Conservation (phyloP, 2,113 vertebrate genomes). For the Eurystomus gularis region DNA sequence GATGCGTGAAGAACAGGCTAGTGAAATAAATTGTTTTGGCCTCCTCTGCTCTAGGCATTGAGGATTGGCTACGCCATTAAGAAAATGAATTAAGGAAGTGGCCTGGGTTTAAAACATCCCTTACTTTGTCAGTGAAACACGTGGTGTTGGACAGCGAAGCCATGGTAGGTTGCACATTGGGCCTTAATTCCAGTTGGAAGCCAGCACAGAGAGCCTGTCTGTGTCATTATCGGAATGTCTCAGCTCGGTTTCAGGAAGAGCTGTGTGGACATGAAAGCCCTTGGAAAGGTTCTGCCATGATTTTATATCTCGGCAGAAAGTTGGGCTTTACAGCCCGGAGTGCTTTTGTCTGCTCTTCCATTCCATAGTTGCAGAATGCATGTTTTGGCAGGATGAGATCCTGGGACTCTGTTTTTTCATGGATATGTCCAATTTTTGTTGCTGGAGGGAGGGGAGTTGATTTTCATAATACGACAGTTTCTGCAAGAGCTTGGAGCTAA, state of each 20-base stretch:
- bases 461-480: background rate
- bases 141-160: background rate
- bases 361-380: background rate
- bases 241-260: background rate
- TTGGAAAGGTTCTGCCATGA: fast-evolving
- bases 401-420: background rate
- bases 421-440: background rate
- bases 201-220: background rate
- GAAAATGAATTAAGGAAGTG: background rate
- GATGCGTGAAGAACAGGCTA: background rate
- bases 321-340: background rate
- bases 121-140: background rate
- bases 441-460: background rate
- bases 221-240: background rate
- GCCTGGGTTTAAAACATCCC: background rate
- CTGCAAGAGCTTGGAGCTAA: background rate
- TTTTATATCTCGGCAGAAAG: background rate
- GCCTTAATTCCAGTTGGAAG: background rate
- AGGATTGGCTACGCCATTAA: background rate
- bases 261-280: background rate
- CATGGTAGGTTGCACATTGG: fast-evolving
- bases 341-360: background rate
- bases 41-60: background rate
- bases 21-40: background rate
- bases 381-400: background rate